Conservation (phyloP, 2,888 invertebrate genomes). For the Drosophila paucipuncta region DNA sequence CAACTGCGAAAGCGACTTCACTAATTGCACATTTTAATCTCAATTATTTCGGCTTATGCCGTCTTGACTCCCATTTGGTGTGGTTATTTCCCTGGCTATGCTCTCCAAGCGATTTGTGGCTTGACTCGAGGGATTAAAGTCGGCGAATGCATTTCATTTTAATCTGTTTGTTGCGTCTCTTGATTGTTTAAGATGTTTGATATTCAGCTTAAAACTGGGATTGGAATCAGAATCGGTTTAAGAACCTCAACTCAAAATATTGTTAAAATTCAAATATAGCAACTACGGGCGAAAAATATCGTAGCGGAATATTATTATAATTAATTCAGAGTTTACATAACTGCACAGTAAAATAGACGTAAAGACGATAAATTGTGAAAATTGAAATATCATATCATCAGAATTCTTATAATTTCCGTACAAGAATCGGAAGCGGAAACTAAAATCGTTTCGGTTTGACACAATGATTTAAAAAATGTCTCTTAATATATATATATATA, state of each 20-base stretch:
- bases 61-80: conserved; percentile 12
- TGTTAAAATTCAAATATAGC: background rate
- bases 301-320: too few species aligned
- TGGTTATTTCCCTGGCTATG: conserved; percentile 11
- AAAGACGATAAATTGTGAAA: too few species aligned
- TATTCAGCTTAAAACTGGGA: background rate
- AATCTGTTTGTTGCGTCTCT: conserved; percentile 8
- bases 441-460: background rate
- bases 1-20: conserved; percentile 43
- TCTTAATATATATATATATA: too few species aligned
- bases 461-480: background rate
- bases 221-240: background rate
- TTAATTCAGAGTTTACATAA: too few species aligned
- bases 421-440: background rate
- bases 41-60: conserved; percentile 74
- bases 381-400: background rate
- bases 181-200: background rate
- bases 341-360: too few species aligned
- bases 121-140: conserved; percentile 26
- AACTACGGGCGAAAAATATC: background rate
- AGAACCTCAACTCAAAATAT: background rate
- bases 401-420: background rate
- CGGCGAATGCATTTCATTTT: conserved; percentile 24
- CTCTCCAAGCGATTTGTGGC: conserved; percentile 8
- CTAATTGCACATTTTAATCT: conserved; percentile 77